Base-by-base conservation (phyloP, 2,113 vertebrate species). In the Gymnorhina tibicen region DNA sequence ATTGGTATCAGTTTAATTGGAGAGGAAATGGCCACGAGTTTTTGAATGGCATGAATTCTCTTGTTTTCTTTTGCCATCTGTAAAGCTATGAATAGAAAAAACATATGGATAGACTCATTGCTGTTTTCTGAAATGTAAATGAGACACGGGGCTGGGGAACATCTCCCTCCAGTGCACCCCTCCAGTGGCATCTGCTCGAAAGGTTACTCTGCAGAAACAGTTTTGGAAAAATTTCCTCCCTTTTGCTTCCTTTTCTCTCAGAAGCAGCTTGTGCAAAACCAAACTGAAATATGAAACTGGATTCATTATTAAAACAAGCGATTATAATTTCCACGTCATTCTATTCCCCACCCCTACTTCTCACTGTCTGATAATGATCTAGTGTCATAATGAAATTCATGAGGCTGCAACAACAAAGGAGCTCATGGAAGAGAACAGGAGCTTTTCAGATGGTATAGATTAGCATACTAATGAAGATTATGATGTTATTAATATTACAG, bases 331-430 rank as follows among this genome's bases (percentile, higher is more conserved):
- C 73, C 85, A 79, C 6, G 1, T 86, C 49, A 46, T 72, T 60
- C 37, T n/a, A 9, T 84, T 84, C 33, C 60, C 27, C 66, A 66
- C 37, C 18, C 50, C 37, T 60, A 53, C 47, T 89, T 77, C 68
- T 58, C 60, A 35, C 53, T 64, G 77, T 77, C 87, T 93, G 97
- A 97, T 97, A 82, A 94, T 94, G 96, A 98, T 97, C 95, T 90
- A 59, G 72, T 56, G 72, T 95, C 55, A 30, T 91, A 95, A 96
- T 96, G 91, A 97, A 97, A 97, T 95, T 95, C 95, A 96, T 96
- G 93, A 91, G 86, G 55, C 79, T 15, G 28, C 68, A 87, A 88
- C 74, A 78, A 85, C 79, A 85, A 66, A 97, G 94, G 59, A 60
- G 62, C 70, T 92, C 82, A n/a, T 50, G 52, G 81, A 93, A 55